Evolutionary conservation across 2,113 vertebrate genomes (phyloP).

Genomic region (Eulemur macaco): DNA sequence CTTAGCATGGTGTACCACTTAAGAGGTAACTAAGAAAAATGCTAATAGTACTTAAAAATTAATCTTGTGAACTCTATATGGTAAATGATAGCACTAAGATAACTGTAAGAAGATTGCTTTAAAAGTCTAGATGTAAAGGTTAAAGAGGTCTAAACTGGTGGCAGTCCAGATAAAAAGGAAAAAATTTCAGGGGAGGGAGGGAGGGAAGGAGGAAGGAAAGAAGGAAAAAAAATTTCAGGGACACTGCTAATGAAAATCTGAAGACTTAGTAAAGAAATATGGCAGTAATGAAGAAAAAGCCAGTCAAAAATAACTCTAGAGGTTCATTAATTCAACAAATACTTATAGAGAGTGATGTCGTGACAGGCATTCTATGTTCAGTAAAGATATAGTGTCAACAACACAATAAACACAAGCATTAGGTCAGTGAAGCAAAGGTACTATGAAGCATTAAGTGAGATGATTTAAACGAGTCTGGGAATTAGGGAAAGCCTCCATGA

Average conservation of each 20-base stretch:
- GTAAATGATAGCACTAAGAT: not conserved
- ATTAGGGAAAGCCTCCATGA: not conserved
- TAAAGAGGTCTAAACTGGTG: not conserved
- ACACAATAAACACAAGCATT: not conserved
- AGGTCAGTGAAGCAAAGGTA: not conserved
- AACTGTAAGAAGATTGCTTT: not conserved
- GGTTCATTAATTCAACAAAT: constrained; percentile 5
- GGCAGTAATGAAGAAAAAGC: not conserved
- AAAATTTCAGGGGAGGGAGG: not conserved
- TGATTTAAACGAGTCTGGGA: not conserved
- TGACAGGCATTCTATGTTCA: not conserved
- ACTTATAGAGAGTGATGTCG: not conserved
- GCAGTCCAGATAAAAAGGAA: not conserved
- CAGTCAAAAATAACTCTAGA: constrained; percentile 1
- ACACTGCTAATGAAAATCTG: not conserved
- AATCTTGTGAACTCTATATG: not conserved
- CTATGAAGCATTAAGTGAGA: not conserved
- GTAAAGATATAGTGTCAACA: not conserved
- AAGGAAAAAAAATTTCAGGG: not conserved
- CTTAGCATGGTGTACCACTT: not conserved
- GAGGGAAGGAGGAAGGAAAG: too few species aligned
- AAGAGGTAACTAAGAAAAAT: not conserved
- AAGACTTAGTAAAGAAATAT: not conserved
- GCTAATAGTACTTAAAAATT: constrained; percentile 5
- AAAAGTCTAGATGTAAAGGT: constrained; percentile 3